Evolutionary conservation across 2,113 vertebrate species (phyloP), one percentile per base, ranked within the genome.

Genomic region (Synchiropus splendidus): DNA sequence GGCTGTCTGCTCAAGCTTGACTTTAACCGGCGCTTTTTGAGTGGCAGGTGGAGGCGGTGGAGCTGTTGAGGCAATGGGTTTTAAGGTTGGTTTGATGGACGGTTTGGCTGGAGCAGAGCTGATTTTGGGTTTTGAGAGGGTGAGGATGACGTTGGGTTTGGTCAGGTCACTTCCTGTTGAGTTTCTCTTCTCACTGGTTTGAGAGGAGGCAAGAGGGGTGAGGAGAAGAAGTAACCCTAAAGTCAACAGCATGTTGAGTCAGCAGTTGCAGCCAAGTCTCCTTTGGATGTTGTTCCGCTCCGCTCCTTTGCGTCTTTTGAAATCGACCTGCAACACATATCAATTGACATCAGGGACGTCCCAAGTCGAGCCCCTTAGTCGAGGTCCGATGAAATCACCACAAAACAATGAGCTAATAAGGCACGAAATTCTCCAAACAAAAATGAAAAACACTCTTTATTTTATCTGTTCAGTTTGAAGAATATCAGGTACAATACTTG

Each of bases 171-270:
- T 74, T 64, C 57, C 72, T 56, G 68, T 61, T 16, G 46, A 37
- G 49, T 80, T 66, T 67, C 67, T 83, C 39, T 60, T 83, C 51
- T 81, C 74, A 53, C 61, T 48, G 48, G 62, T 74, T 76, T 84
- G 78, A 67, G 78, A 58, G 41, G 80, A 77, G 54, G 80, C 60
- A 39, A 80, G 57, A 36, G 84, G 73, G 44, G 65, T 54, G 46
- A 86, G 73, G 31, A 87, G 67, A 62, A 83, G 59, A 56, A 85
- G 54, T 65, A 85, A 67, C 49, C 67, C 66, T 18, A 85, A 16
- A 56, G 65, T 75, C 74, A 85, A 70, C 32, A 85, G 31, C 84
- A 87, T 87, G 64, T 75, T 81, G 48, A 64, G 41, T 44, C 50
- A 56, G 58, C 21, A 58, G 31, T 27, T 27, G 21, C 21, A 8